Conservation (phyloP, 1,140 invertebrate genomes). For the Idris sp. region DNA sequence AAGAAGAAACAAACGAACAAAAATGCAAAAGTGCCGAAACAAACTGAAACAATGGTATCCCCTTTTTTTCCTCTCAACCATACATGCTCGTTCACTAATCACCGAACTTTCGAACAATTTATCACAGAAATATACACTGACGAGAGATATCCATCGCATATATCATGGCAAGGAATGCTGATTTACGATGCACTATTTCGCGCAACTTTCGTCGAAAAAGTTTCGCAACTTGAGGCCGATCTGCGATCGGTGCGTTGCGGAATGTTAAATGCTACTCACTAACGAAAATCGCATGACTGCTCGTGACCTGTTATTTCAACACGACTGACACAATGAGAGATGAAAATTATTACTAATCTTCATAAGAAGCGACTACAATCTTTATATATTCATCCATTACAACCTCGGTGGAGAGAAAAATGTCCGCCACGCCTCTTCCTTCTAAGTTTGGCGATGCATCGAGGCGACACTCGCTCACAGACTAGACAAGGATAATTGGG, state of each 20-base stretch:
- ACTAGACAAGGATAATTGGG: constrained; percentile 60
- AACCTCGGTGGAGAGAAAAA: constrained; percentile 62
- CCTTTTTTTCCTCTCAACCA: too few relatives aligned
- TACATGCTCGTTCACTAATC: too few relatives aligned
- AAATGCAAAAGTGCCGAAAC: neutral
- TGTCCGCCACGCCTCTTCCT: constrained; percentile 60
- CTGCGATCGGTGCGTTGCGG: neutral
- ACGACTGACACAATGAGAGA: constrained; percentile 53
- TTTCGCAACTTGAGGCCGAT: constrained; percentile 7
- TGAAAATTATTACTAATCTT: constrained; percentile 64
- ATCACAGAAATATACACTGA: constrained; percentile 25
- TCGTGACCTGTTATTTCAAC: constrained; percentile 51
- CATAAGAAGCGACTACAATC: constrained; percentile 54
- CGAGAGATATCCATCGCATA: constrained; percentile 11
- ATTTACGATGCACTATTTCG: constrained; percentile 26
- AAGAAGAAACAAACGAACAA: constrained; percentile 3
- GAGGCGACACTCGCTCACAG: constrained; percentile 19
- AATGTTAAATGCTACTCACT: constrained; percentile 51
- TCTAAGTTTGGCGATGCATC: constrained; percentile 59
- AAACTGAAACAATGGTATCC: too few relatives aligned
- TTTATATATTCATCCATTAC: constrained; percentile 64
- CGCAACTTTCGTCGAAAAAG: constrained; percentile 11
- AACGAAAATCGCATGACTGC: constrained; percentile 49
- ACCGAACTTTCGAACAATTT: constrained; percentile 15
- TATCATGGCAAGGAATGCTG: constrained; percentile 5